A percentile compares a stretch with the other conserved stretches of the same genome.
phyloP scores from a whole-genome alignment of 2,797 vertebrate species.

The Platalea minor region DNA sequence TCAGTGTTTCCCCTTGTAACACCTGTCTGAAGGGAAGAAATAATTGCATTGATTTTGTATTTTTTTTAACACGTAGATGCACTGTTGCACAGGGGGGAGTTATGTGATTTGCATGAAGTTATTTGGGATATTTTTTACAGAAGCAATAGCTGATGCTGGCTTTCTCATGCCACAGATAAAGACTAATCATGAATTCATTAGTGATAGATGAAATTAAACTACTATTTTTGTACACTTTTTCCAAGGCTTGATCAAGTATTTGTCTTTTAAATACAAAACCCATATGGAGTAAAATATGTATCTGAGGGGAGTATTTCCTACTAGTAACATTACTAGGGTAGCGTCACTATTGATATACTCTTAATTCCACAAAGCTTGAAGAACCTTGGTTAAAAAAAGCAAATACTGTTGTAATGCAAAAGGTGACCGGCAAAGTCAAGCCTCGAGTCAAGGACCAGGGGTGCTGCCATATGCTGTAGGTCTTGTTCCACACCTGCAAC shows the following conservation, averaged over 20 bases:
- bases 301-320: not conserved
- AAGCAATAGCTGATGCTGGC: not conserved
- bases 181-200: not conserved
- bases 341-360: not conserved
- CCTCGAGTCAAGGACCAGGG: not conserved
- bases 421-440: not conserved
- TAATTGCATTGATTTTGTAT: not conserved
- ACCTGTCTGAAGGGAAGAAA: not conserved
- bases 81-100: not conserved
- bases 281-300: not conserved
- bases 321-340: not conserved
- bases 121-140: not conserved
- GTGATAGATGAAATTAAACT: not conserved
- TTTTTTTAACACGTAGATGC: not conserved
- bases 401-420: not conserved
- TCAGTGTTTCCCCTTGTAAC: not conserved
- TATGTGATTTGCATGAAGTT: not conserved
- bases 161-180: not conserved
- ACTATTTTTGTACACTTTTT: not conserved
- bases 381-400: not conserved
- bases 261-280: not conserved
- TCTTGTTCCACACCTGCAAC: not conserved
- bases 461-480: not conserved
- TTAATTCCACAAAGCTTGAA: not conserved
- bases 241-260: not conserved